phyloP scores from a whole-genome alignment of 2,113 vertebrate genomes.

The Sinocyclocheilus maitianheensis region DNA sequence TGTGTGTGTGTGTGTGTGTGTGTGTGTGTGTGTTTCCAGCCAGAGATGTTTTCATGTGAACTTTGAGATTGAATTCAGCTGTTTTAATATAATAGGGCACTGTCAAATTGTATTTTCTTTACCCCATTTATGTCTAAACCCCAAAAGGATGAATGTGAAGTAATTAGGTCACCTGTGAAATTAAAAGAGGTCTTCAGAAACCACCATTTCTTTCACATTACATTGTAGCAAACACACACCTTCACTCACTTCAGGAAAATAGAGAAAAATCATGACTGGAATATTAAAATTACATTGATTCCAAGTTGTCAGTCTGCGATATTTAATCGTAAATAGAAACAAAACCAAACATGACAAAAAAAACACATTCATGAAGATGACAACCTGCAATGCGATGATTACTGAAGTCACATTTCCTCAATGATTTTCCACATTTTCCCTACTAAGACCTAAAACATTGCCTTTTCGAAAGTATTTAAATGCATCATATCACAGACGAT shows the following conservation, averaged over 20 bases:
- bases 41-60: slow-evolving; percentile 57
- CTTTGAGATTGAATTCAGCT: slow-evolving; percentile 58
- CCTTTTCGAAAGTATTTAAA: background rate
- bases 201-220: background rate
- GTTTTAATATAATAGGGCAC: slow-evolving; percentile 49
- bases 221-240: slow-evolving; percentile 17
- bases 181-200: slow-evolving; percentile 39
- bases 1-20: slow-evolving; percentile 40
- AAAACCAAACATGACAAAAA: background rate
- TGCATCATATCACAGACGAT: background rate
- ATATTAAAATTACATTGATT: background rate
- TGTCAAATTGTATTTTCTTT: slow-evolving; percentile 32
- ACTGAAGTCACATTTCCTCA: background rate
- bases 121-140: slow-evolving; percentile 32
- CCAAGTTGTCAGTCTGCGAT: background rate
- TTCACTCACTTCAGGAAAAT: slow-evolving; percentile 21
- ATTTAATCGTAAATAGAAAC: slow-evolving; percentile 4
- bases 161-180: slow-evolving; percentile 27
- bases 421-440: background rate
- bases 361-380: background rate
- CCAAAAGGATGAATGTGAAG: slow-evolving; percentile 9
- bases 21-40: slow-evolving; percentile 45
- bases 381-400: too few species aligned
- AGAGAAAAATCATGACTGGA: background rate
- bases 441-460: background rate